phyloP scores from a whole-genome alignment of 2,797 vertebrate genomes.

The Dryobates pubescens region DNA sequence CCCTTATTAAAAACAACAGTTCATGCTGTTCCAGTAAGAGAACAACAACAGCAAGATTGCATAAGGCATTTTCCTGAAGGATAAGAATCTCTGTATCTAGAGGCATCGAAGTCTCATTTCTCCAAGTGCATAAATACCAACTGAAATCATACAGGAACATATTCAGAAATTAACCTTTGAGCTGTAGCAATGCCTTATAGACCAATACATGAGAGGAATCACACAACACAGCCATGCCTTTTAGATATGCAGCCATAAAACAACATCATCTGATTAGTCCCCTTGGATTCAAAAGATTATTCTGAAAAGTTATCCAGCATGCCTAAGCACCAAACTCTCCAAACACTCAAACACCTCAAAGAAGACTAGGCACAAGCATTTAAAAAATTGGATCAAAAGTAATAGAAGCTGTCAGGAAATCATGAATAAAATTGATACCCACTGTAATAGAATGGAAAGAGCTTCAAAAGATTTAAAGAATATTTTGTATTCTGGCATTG shows the following conservation, averaged over 20 bases:
- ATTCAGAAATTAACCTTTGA: not conserved
- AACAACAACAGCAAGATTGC: conserved; percentile 10
- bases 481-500: not conserved
- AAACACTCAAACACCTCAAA: not conserved
- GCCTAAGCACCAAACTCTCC: not conserved
- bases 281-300: not conserved
- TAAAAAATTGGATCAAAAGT: not conserved
- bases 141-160: not conserved
- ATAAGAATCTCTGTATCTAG: not conserved
- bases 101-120: not conserved
- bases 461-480: not conserved
- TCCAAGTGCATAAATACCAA: not conserved
- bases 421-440: not conserved
- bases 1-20: not conserved
- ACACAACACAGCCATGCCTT: not conserved
- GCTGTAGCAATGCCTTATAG: not conserved
- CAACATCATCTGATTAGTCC: not conserved
- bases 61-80: conserved; percentile 12
- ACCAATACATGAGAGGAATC: not conserved
- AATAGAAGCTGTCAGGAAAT: not conserved
- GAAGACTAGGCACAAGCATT: not conserved
- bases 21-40: conserved; percentile 6
- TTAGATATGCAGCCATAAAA: not conserved
- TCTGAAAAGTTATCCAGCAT: not conserved
- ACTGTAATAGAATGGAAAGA: not conserved